A percentile compares a stretch with the other conserved stretches of the same genome.
Conservation (phyloP, 2,113 vertebrate genomes). For the Acanthochromis polyacanthus region DNA sequence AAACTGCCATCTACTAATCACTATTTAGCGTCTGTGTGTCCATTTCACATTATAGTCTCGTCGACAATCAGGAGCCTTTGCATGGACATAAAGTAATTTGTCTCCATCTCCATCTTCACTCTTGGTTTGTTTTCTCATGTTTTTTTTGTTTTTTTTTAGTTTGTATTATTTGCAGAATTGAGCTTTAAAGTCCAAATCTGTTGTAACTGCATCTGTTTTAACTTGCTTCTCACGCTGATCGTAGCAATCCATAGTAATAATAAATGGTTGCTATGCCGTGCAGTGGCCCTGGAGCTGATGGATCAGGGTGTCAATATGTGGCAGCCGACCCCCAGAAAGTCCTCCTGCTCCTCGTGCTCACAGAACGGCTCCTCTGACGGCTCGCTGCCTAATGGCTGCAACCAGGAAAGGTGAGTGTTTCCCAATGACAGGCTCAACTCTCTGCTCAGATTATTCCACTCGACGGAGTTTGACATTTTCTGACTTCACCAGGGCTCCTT, state of each 20-base stretch:
- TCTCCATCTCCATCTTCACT: constrained; percentile 31
- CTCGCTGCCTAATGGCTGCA: constrained; percentile 91
- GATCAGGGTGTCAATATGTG: constrained; percentile 90
- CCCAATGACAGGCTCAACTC: not conserved
- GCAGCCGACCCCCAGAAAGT: constrained; percentile 93
- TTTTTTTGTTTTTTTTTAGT: constrained; percentile 7
- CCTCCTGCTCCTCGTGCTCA: constrained; percentile 95
- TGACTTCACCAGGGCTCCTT: constrained; percentile 86
- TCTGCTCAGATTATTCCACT: constrained; percentile 9
- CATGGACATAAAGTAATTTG: constrained; percentile 41
- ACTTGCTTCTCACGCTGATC: not conserved
- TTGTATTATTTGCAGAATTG: constrained; percentile 18
- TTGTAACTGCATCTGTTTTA: constrained; percentile 9
- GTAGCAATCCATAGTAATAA: constrained; percentile 8
- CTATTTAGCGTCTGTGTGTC: constrained; percentile 36
- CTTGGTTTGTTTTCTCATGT: constrained; percentile 36
- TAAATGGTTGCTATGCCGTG: constrained; percentile 15
- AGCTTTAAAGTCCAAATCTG: constrained; percentile 2
- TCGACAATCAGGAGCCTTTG: constrained; percentile 33
- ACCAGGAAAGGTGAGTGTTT: constrained; percentile 90
- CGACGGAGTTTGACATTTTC: constrained; percentile 33
- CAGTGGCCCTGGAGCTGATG: constrained; percentile 92
- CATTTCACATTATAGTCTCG: constrained; percentile 38
- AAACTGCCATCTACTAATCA: constrained; percentile 11
- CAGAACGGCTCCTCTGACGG: constrained; percentile 91